Percentiles rank a stretch among this genome's conserved stretches.
Evolutionary conservation across 2,113 vertebrate species (phyloP).

Genomic region (Nanorana parkeri): DNA sequence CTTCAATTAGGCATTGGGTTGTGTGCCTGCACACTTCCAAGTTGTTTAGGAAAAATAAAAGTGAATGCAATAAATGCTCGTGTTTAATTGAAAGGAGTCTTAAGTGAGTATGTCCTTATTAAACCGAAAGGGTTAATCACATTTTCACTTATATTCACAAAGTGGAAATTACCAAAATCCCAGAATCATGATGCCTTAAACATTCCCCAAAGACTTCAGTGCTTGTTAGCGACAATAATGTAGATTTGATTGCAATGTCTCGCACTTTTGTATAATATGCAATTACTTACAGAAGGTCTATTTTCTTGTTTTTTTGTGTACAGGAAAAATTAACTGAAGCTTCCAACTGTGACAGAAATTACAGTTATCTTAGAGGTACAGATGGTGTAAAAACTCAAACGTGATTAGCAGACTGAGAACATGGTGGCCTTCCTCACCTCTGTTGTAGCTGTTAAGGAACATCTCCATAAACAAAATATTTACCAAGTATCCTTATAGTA

Average conservation of each 20-base stretch:
- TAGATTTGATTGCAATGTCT: constrained; percentile 55
- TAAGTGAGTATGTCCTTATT: background rate
- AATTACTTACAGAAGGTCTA: constrained; percentile 61
- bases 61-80: too few species aligned
- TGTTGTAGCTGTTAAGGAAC: constrained; percentile 69
- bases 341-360: constrained; percentile 84
- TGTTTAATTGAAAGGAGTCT: too few species aligned
- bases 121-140: constrained; percentile 1
- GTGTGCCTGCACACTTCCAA: too few species aligned
- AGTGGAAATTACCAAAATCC: constrained; percentile 23
- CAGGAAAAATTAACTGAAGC: constrained; percentile 72
- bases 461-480: constrained; percentile 70
- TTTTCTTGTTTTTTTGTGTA: constrained; percentile 62
- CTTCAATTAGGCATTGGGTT: too few species aligned
- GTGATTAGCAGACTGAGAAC: constrained; percentile 77
- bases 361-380: constrained; percentile 79
- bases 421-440: constrained; percentile 75
- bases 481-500: constrained; percentile 79
- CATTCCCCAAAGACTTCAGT: constrained; percentile 42
- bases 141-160: constrained; percentile 10
- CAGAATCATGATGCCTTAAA: constrained; percentile 23
- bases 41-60: too few species aligned
- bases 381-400: constrained; percentile 78
- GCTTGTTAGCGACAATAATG: constrained; percentile 55
- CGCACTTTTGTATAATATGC: constrained; percentile 56